Conservation (phyloP, 1,140 invertebrate species). For the Diachasma alloeum region DNA sequence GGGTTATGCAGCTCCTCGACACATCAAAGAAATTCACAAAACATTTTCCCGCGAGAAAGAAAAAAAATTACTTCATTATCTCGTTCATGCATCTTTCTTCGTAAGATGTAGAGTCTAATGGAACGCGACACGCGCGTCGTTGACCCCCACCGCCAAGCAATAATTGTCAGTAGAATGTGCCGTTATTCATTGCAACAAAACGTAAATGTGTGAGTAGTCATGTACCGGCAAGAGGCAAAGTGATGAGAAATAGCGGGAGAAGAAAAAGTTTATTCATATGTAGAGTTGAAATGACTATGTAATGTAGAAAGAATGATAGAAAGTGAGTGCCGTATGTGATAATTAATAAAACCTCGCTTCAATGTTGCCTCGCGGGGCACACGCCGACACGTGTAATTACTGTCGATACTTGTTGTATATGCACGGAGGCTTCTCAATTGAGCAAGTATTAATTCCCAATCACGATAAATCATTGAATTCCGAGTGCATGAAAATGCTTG, state of each 20-base stretch:
- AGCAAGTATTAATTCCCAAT: conserved; percentile 26
- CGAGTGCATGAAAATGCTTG: neutral
- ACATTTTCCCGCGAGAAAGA: neutral
- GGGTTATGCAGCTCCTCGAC: neutral
- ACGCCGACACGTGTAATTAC: conserved; percentile 27
- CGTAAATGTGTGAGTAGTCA: neutral
- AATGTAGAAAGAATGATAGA: neutral
- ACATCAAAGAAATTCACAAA: neutral
- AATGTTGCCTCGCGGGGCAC: neutral
- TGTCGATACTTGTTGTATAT: conserved; percentile 23
- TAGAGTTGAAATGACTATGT: neutral
- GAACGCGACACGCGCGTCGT: conserved; percentile 16
- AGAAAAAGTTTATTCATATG: neutral
- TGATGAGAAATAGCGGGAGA: neutral
- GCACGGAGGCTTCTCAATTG: conserved; percentile 16
- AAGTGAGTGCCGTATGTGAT: neutral
- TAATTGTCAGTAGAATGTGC: conserved; percentile 22
- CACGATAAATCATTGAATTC: neutral
- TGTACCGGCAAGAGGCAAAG: neutral
- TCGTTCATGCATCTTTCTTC: neutral
- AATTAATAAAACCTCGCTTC: neutral
- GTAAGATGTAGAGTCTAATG: conserved; percentile 7
- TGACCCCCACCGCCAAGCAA: conserved; percentile 15
- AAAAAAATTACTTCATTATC: conserved; percentile 13
- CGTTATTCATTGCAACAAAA: conserved; percentile 20